Evolutionary conservation across 2,888 invertebrate species (phyloP), one percentile per base, ranked within the genome.

Genomic region (Acanthococcus lagerstroemiae): DNA sequence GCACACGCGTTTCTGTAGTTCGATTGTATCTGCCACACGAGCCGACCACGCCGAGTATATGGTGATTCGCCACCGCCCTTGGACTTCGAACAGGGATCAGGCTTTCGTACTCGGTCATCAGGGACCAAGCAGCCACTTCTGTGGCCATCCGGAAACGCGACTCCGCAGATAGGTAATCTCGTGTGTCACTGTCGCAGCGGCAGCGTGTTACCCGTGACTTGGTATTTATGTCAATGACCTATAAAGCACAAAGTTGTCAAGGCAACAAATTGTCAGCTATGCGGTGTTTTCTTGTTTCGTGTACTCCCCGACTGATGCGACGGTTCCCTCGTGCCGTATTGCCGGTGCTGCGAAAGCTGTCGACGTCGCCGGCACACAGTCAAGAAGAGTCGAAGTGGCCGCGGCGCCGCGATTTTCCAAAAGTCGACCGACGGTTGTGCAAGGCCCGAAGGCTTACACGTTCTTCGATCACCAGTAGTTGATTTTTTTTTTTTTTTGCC

Each of bases 401-500:
- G 37, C 37, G 37, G n/a, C n/a, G n/a, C n/a, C n/a, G n/a, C n/a
- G n/a, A 37, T 37, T 37, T 37, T 37, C 37, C 37, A 37, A 37
- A 37, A 37, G 12, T 37, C 37, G 37, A 15, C 12, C 37, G 37
- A 37, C n/a, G 12, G 37, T n/a, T 37, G 37, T 37, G 12, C n/a
- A 9, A 37, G 37, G 37, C 57, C 57, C 45, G 37, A 25, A 45
- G 57, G 45, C 45, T 44, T 57, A 37, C 57, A 57, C 57, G 57
- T 57, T 57, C 57, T 45, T 45, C 57, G 57, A 57, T 57, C 37
- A 57, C 57, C 57, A 57, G 57, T 57, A 57, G 57, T 57, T 57
- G 44, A 45, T 45, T 56, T 57, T 57, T 56, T 50, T 57, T 57
- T 25, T 24, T 45, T 56, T 57, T 57, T 56, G 12, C 37, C 45